A percentile compares a stretch with the other conserved stretches of the same genome.
These are phyloP conservation scores for Diachasmimorpha longicaudata DNA, from an alignment of 1,140 invertebrate species.

Conservation along the genomic window DNA sequence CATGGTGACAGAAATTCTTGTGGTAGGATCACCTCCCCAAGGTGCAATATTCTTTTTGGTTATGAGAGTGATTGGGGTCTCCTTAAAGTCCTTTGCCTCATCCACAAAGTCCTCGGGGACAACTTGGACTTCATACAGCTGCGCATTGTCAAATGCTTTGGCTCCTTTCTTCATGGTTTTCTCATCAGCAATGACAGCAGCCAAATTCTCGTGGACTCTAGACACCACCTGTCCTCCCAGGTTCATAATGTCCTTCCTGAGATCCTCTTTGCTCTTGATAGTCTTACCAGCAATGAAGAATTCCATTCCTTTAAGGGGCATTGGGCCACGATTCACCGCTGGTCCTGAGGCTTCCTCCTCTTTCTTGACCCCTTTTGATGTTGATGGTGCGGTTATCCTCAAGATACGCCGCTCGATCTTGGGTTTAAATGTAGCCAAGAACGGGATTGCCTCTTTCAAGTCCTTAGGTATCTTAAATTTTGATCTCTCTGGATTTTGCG, in stretches of 20 bases:
- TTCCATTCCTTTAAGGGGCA: constrained; percentile 79
- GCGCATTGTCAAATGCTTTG: constrained; percentile 71
- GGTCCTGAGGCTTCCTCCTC: constrained; percentile 63
- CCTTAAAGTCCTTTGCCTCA: constrained; percentile 65
- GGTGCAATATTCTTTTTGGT: constrained; percentile 76
- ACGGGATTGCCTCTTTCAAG: constrained; percentile 66
- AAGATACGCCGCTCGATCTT: constrained; percentile 71
- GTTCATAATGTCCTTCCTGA: constrained; percentile 74
- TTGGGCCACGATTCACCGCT: constrained; percentile 65
- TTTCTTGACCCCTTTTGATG: constrained; percentile 64
- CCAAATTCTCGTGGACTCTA: constrained; percentile 71
- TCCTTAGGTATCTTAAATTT: constrained; percentile 76
- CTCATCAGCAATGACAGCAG: constrained; percentile 79
- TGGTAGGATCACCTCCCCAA: constrained; percentile 79
- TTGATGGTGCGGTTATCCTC: constrained; percentile 64
- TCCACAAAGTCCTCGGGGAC: constrained; percentile 81
- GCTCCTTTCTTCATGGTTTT: constrained; percentile 74
- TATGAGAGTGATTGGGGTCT: constrained; percentile 69
- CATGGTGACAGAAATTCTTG: constrained; percentile 58
- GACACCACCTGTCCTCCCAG: constrained; percentile 77
- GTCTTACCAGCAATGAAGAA: constrained; percentile 77
- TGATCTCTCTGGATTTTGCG: constrained; percentile 76
- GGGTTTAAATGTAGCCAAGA: constrained; percentile 75
- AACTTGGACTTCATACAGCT: constrained; percentile 77
- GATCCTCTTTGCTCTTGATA: constrained; percentile 65